A percentile compares a stretch with the other conserved stretches of the same genome.
Evolutionary conservation across 2,888 invertebrate genomes (phyloP).

Genomic region (Nebria brevicollis): DNA sequence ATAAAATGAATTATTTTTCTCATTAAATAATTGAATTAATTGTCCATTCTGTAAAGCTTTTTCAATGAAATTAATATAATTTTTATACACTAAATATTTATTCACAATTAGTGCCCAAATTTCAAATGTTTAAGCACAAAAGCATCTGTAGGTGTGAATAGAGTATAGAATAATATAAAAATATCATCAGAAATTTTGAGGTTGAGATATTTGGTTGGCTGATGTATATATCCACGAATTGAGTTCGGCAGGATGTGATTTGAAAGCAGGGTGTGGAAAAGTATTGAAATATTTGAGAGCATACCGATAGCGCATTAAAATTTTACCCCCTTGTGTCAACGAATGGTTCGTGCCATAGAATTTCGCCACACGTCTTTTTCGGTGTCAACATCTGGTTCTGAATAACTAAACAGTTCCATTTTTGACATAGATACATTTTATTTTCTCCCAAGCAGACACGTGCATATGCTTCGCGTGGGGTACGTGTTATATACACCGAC

Average conservation of each 20-base stretch:
- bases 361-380: constrained; percentile 43
- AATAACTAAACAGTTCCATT: constrained; percentile 41
- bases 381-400: constrained; percentile 43
- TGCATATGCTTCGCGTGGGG: background rate
- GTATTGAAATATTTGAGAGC: constrained; percentile 17
- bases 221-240: background rate
- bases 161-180: background rate
- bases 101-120: too few species aligned
- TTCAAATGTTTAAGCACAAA: too few species aligned
- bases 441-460: constrained; percentile 13
- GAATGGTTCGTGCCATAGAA: constrained; percentile 28
- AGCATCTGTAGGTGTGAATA: background rate
- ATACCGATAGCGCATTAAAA: constrained; percentile 6
- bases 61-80: too few species aligned
- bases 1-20: too few species aligned
- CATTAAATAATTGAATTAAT: too few species aligned
- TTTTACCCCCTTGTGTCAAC: constrained; percentile 2
- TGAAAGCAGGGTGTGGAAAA: constrained; percentile 8
- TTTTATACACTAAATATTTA: too few species aligned
- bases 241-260: background rate
- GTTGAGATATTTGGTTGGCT: background rate
- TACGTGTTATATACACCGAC: background rate
- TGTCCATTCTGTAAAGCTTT: too few species aligned
- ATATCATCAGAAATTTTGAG: background rate
- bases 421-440: constrained; percentile 41